Evolutionary conservation across 2,888 invertebrate genomes (phyloP).

Genomic region (Acrobasis repandana): DNA sequence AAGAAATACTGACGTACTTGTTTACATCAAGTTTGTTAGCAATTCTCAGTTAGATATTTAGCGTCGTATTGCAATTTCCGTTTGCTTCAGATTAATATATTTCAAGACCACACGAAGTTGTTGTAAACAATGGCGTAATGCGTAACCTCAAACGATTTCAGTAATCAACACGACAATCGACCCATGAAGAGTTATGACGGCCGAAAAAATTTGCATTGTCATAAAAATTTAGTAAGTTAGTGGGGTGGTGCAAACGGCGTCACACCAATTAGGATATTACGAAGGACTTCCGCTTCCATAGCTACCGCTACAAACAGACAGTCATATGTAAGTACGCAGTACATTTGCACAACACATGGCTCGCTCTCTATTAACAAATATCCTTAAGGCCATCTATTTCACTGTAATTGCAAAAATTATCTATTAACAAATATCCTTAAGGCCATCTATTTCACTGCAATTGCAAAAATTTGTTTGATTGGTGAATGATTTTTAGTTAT

Average conservation of each 20-base stretch:
- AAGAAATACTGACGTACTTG: not conserved
- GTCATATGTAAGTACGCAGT: constrained; percentile 39
- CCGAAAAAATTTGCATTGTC: constrained; percentile 40
- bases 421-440: constrained; percentile 35
- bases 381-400: constrained; percentile 26
- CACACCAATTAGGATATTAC: constrained; percentile 51
- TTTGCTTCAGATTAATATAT: constrained; percentile 3
- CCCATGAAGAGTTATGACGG: constrained; percentile 26
- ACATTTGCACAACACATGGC: constrained; percentile 33
- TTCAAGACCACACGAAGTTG: constrained; percentile 6
- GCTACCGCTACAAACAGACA: constrained; percentile 37
- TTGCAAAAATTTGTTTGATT: not conserved
- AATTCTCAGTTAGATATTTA: not conserved
- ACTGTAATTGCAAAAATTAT: not conserved
- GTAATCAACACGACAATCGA: constrained; percentile 14
- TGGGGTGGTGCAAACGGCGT: constrained; percentile 37
- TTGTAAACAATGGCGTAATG: constrained; percentile 3
- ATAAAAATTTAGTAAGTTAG: constrained; percentile 34
- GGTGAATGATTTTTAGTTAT: too few relatives aligned
- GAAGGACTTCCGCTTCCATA: constrained; percentile 53
- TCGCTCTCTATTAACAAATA: constrained; percentile 34
- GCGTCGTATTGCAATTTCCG: not conserved
- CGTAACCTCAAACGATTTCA: constrained; percentile 4
- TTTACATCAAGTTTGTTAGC: not conserved
- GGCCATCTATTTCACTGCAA: constrained; percentile 15